Percentiles rank a stretch among this genome's conserved stretches.
These are phyloP conservation scores for Sphaeramia orbicularis DNA, from an alignment of 2,797 vertebrate genomes.

Conservation along the genomic window DNA sequence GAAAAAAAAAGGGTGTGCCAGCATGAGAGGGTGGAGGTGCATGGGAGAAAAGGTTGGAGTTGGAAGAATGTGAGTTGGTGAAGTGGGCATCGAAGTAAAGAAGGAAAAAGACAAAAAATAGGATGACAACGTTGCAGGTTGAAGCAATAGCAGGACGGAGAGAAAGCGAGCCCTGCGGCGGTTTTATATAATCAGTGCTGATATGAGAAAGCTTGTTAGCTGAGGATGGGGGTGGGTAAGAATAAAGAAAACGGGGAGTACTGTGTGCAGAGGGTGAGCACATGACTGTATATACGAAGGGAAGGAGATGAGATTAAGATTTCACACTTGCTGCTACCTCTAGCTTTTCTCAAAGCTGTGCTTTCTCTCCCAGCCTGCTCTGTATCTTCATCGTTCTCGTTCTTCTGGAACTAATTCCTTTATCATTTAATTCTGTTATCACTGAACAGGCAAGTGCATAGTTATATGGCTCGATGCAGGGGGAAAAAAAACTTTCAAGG, in stretches of 20 bases:
- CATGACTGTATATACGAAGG: conserved; percentile 34
- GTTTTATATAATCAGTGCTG: conserved; percentile 58
- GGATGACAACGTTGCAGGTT: neutral
- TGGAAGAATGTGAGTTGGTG: neutral
- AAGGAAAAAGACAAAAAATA: neutral
- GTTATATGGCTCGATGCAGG: conserved; percentile 14
- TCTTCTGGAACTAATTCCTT: conserved; percentile 70
- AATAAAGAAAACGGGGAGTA: neutral
- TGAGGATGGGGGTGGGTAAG: conserved; percentile 11
- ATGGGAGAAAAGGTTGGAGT: neutral
- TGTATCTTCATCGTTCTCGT: conserved; percentile 45
- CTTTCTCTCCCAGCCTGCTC: conserved; percentile 24
- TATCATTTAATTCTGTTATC: conserved; percentile 70
- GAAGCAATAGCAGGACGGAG: conserved; percentile 6
- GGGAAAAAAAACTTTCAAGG: conserved; percentile 40
- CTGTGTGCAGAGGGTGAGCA: conserved; percentile 11
- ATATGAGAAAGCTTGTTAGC: conserved; percentile 59
- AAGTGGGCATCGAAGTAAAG: neutral
- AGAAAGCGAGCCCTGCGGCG: conserved; percentile 32
- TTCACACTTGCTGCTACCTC: conserved; percentile 57
- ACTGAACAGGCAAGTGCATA: conserved; percentile 33
- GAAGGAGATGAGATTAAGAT: conserved; percentile 70
- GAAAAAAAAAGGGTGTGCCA: neutral
- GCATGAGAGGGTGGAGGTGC: neutral
- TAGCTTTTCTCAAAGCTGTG: conserved; percentile 43